These are phyloP conservation scores for Drosophila birchii DNA, from an alignment of 2,888 invertebrate species.

Conservation along the genomic window DNA sequence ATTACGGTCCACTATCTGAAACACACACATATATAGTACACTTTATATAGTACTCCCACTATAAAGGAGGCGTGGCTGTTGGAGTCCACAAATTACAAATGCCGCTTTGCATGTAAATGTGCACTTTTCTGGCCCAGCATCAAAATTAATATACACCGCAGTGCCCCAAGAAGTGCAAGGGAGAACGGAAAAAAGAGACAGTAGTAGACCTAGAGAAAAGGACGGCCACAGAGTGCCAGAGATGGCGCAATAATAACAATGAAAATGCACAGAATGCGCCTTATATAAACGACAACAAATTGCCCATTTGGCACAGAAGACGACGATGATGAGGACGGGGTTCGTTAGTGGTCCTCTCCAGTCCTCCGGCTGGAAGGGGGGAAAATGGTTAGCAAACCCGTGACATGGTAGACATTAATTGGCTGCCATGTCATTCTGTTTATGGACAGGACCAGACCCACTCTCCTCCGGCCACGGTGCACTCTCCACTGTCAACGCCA, in stretches of 20 bases:
- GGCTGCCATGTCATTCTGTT: conserved; percentile 77
- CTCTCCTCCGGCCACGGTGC: background rate
- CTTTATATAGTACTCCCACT: conserved; percentile 11
- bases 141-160: conserved; percentile 74
- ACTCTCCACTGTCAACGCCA: conserved; percentile 57
- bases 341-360: conserved; percentile 24
- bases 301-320: conserved; percentile 76
- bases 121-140: conserved; percentile 67
- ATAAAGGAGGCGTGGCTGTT: conserved; percentile 44
- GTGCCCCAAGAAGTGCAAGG: conserved; percentile 21
- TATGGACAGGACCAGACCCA: conserved; percentile 56
- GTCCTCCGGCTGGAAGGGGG: conserved; percentile 6
- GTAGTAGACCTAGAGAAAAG: conserved; percentile 22
- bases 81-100: conserved; percentile 73
- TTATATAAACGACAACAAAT: conserved; percentile 76
- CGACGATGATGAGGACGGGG: conserved; percentile 52
- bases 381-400: conserved; percentile 19
- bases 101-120: conserved; percentile 75
- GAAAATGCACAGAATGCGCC: conserved; percentile 77
- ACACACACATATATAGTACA: background rate
- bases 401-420: conserved; percentile 76
- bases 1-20: conserved; percentile 46
- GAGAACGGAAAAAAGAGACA: conserved; percentile 33
- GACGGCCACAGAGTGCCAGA: conserved; percentile 4
- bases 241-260: conserved; percentile 76